Conservation (phyloP, 1,140 invertebrate species). For the Lethrus apterus region DNA sequence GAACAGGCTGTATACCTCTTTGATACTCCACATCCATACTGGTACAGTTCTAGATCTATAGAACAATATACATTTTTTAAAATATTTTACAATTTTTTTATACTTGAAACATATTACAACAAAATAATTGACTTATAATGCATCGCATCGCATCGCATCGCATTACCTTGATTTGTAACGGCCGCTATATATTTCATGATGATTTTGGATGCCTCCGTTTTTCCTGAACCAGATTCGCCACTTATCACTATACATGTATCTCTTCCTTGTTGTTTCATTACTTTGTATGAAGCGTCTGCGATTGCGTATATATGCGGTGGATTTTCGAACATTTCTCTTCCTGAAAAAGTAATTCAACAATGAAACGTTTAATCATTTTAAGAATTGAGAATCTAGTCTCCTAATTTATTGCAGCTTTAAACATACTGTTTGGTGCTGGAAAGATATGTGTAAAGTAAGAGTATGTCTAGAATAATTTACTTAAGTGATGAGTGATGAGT, state of each 20-base stretch:
- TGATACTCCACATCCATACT: slow-evolving; percentile 7
- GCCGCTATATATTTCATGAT: slow-evolving; percentile 99
- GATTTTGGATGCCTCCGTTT: slow-evolving; percentile 97
- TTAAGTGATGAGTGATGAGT: too few relatives aligned
- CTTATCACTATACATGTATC: slow-evolving; percentile 96
- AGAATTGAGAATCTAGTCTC: too few relatives aligned
- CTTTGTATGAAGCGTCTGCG: slow-evolving; percentile 86
- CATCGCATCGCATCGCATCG: not conserved
- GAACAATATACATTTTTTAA: not conserved
- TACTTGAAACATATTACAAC: not conserved
- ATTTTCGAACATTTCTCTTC: slow-evolving; percentile 87
- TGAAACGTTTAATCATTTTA: too few relatives aligned
- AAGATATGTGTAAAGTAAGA: too few relatives aligned
- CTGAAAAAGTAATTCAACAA: slow-evolving; percentile 41
- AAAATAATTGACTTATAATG: not conserved
- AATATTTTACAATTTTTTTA: not conserved
- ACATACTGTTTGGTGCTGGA: too few relatives aligned
- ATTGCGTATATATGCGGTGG: slow-evolving; percentile 92
- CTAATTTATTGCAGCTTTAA: too few relatives aligned
- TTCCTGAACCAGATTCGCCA: slow-evolving; percentile 92
- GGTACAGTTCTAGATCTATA: slow-evolving; percentile 12
- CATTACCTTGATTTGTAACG: slow-evolving; percentile 81
- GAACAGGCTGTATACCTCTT: too few relatives aligned
- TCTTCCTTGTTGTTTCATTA: slow-evolving; percentile 78
- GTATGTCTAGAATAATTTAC: too few relatives aligned